phyloP scores from a whole-genome alignment of 2,888 invertebrate species.

The Platycheirus rosarum region DNA sequence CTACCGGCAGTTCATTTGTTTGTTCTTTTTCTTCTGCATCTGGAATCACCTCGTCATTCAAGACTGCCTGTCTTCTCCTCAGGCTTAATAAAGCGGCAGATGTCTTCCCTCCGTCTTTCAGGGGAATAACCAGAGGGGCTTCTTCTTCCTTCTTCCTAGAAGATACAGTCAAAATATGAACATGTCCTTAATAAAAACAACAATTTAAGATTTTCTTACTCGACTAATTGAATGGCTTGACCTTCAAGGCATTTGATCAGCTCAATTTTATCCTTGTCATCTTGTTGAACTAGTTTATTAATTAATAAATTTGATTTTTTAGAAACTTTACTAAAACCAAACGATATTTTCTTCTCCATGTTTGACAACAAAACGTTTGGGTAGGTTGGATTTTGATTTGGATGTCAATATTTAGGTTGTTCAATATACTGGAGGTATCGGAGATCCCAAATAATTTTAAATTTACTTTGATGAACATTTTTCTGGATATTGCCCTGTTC shows the following conservation, averaged over 20 bases:
- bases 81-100: slow-evolving; percentile 83
- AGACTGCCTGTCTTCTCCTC: slow-evolving; percentile 79
- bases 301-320: slow-evolving; percentile 84
- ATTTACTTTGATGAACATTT: too few species aligned
- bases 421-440: too few species aligned
- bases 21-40: slow-evolving; percentile 44
- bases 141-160: slow-evolving; percentile 82
- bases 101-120: slow-evolving; percentile 85
- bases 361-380: slow-evolving; percentile 57
- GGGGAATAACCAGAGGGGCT: slow-evolving; percentile 87
- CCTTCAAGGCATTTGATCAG: slow-evolving; percentile 91
- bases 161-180: slow-evolving; percentile 59
- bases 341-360: slow-evolving; percentile 91
- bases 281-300: slow-evolving; percentile 78
- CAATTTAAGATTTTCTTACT: slow-evolving; percentile 84
- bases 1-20: not conserved
- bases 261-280: slow-evolving; percentile 84
- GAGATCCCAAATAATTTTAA: too few species aligned
- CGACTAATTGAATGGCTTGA: slow-evolving; percentile 89
- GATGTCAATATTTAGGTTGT: too few species aligned
- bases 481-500: too few species aligned
- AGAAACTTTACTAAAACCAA: slow-evolving; percentile 89
- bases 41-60: slow-evolving; percentile 76
- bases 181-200: slow-evolving; percentile 67
- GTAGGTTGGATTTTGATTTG: not conserved